Base-by-base conservation (phyloP, 1,140 invertebrate genomes). In the Ylistrum balloti region DNA sequence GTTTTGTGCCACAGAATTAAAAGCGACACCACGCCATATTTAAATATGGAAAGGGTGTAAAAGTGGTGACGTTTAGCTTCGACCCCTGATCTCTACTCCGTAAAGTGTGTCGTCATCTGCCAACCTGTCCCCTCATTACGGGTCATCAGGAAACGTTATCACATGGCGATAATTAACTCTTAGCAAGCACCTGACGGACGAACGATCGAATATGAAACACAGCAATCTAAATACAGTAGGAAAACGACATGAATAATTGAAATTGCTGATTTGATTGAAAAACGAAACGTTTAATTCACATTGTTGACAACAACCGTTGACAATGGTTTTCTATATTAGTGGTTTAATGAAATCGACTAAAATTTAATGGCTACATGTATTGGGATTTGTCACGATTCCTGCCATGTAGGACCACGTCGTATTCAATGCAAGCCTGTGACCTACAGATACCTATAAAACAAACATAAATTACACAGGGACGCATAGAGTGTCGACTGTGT, bases 251-350 rank as follows among this genome's bases (percentile, higher is more conserved):
- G 56, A 74, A 74, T 74, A 74, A 74, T 28, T 74, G 56, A 28
- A 48, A 74, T 74, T 74, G 56, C 28, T 74, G 56, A 28, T 74
- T 74, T 74, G 9, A 74, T 74, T 74, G 56, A 74, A 74, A 74
- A 74, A n/a, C 56, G 5, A 74, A 74, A 9, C n/a, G 56, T 74
- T 74, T 74, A 7, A 74, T 74, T 74, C 17, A 74, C 56, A 28
- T 28, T 5, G 56, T 5, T 74, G 56, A 74, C 56, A 28, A 5
- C 56, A n/a, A n/a, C 17, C 45, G 20, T 1, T 48, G n/a, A 74
- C 56, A 74, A 22, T 74, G n/a, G 56, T 74, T 74, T 74, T 74
- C 56, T 74, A 28, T 74, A n/a, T 5, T 74, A 28, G n/a, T 5
- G 2, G 0, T 74, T 74, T 3, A 45, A 15, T 45, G 35, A 38